These are phyloP conservation scores for Megaustenia siamemsis DNA, from an alignment of 2,888 invertebrate species.

Conservation along the genomic window DNA sequence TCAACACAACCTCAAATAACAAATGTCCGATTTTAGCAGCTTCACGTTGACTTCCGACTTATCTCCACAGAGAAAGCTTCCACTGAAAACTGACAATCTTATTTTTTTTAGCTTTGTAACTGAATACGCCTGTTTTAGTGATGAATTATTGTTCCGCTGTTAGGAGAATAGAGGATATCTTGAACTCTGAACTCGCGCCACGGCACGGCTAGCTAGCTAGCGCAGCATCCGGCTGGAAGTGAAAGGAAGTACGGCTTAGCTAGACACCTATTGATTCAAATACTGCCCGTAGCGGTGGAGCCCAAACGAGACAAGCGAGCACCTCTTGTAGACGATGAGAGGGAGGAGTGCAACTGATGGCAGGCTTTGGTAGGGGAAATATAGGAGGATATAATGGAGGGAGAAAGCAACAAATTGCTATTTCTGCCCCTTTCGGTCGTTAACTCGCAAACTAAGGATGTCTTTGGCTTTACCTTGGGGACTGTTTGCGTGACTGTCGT, in stretches of 20 bases:
- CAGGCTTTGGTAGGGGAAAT: neutral
- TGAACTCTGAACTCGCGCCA: too few species aligned
- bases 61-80: too few species aligned
- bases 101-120: too few species aligned
- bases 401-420: neutral
- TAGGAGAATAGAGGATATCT: too few species aligned
- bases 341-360: too few species aligned
- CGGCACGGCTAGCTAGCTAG: too few species aligned
- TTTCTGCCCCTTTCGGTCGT: neutral
- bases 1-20: too few species aligned
- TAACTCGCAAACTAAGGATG: slow-evolving; percentile 7
- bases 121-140: too few species aligned
- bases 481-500: neutral
- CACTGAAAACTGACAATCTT: too few species aligned
- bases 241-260: neutral
- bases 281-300: slow-evolving; percentile 22
- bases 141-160: too few species aligned
- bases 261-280: slow-evolving; percentile 35
- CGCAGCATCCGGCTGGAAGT: neutral
- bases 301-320: slow-evolving; percentile 17
- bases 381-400: neutral
- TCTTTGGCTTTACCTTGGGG: slow-evolving; percentile 16
- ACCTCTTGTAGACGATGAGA: neutral
- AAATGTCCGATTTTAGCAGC: too few species aligned
- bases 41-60: too few species aligned